phyloP scores from a whole-genome alignment of 2,888 invertebrate genomes.

The Seira sanloemensis region DNA sequence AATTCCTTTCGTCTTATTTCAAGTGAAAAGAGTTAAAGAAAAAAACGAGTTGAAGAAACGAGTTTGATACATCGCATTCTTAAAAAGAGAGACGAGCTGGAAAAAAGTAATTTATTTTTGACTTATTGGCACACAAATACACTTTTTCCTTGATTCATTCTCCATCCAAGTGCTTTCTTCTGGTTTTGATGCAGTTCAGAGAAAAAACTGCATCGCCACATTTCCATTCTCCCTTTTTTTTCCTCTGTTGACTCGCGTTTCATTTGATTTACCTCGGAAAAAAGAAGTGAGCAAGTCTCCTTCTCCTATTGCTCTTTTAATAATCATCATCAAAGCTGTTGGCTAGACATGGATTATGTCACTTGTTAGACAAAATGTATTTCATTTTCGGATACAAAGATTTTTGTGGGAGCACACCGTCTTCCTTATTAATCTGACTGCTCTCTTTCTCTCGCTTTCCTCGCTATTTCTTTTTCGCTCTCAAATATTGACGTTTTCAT shows the following conservation, averaged over 20 bases:
- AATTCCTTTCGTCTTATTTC: too few relatives aligned
- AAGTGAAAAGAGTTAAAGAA: too few relatives aligned
- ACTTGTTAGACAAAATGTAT: not conserved
- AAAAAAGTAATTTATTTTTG: not conserved
- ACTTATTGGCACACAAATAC: constrained; percentile 8
- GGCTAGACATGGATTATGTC: constrained; percentile 1
- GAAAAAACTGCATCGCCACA: too few relatives aligned
- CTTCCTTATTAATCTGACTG: too few relatives aligned
- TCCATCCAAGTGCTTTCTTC: too few relatives aligned
- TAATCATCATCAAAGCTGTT: constrained; percentile 5
- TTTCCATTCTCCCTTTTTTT: not conserved
- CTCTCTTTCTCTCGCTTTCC: too few relatives aligned
- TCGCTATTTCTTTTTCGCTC: not conserved
- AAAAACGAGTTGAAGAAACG: too few relatives aligned
- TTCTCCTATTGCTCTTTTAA: constrained; percentile 2
- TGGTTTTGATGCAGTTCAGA: too few relatives aligned
- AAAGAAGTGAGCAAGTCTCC: not conserved
- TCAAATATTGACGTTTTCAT: constrained; percentile 17
- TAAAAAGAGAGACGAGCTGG: not conserved
- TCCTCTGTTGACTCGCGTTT: not conserved
- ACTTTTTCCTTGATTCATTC: not conserved
- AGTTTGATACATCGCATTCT: not conserved
- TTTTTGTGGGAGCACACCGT: too few relatives aligned
- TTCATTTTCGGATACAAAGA: too few relatives aligned
- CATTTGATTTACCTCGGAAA: not conserved